These are phyloP conservation scores for Aepyceros melampus DNA, from an alignment of 2,113 vertebrate species.

Conservation along the genomic window DNA sequence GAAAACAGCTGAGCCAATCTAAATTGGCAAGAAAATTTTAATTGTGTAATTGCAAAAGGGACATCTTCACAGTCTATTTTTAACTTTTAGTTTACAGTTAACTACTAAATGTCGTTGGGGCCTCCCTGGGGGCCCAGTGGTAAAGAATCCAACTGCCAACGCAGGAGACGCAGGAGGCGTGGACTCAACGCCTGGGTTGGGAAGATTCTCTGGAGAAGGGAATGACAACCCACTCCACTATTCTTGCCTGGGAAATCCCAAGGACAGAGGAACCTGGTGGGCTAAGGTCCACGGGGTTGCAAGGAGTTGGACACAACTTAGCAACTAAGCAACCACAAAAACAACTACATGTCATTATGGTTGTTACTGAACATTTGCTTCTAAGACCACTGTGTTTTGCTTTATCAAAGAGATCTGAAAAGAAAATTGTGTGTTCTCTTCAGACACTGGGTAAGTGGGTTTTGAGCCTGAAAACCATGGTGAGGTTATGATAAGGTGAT, in stretches of 20 bases:
- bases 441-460: neutral
- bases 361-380: neutral
- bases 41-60: neutral
- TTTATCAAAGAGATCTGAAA: constrained; percentile 1
- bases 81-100: neutral
- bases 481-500: neutral
- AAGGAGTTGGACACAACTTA: neutral
- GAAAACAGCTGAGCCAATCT: neutral
- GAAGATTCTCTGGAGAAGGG: neutral
- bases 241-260: neutral
- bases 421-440: neutral
- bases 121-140: neutral
- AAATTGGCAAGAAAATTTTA: constrained; percentile 1
- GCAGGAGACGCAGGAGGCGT: neutral
- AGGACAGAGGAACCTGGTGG: neutral
- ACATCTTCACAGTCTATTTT: neutral
- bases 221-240: neutral
- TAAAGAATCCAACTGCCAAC: neutral
- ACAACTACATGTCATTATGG: neutral
- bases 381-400: neutral
- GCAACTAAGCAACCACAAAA: neutral
- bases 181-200: neutral
- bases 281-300: neutral
- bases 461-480: neutral
- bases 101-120: neutral